Conservation (phyloP, 2,797 vertebrate genomes). For the Pteronotus mesoamericanus region DNA sequence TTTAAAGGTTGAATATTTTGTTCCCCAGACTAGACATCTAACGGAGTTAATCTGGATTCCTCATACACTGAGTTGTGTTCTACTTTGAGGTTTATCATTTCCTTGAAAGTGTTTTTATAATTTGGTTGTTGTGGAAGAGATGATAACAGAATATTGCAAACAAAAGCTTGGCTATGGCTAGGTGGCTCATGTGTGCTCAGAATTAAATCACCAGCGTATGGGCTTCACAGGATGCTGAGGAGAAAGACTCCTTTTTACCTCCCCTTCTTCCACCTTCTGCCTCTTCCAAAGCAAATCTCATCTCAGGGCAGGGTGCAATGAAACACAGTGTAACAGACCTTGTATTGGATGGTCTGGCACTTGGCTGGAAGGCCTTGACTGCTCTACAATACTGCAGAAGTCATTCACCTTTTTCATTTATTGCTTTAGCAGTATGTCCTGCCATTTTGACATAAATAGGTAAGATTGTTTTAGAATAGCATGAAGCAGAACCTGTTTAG, state of each 20-base stretch:
- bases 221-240: not conserved
- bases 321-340: not conserved
- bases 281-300: not conserved
- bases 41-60: conserved; percentile 73
- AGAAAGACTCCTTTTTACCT: not conserved
- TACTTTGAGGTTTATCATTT: conserved; percentile 35
- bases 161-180: not conserved
- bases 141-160: not conserved
- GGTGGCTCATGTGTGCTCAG: not conserved
- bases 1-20: conserved; percentile 84
- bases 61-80: conserved; percentile 52
- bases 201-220: not conserved
- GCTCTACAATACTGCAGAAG: not conserved
- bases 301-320: not conserved
- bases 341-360: not conserved
- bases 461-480: not conserved
- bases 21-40: conserved; percentile 72
- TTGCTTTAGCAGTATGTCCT: not conserved
- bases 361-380: not conserved
- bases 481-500: not conserved
- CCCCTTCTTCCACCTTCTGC: not conserved
- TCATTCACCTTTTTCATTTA: not conserved
- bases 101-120: conserved; percentile 18
- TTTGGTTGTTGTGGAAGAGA: not conserved
- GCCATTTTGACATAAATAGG: not conserved